Percentiles rank a stretch among this genome's conserved stretches.
Conservation (phyloP, 2,888 invertebrate species). For the Eupithecia abbreviata region DNA sequence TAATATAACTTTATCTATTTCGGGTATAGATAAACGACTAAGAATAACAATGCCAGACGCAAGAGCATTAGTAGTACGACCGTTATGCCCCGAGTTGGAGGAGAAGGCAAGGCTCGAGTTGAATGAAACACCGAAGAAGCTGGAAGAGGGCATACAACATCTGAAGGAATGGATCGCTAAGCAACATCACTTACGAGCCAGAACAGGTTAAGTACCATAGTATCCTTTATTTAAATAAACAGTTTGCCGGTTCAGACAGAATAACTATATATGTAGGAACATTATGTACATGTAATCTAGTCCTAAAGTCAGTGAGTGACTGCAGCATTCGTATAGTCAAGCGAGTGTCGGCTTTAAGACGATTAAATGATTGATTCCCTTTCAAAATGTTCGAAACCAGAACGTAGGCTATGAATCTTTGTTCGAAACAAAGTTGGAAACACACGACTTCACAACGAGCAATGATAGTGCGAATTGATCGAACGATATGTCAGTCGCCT, state of each 20-base stretch:
- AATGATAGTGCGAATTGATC: neutral
- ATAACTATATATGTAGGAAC: too few species aligned
- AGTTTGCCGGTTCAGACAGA: neutral
- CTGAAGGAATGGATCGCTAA: slow-evolving; percentile 81
- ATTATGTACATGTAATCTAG: too few species aligned
- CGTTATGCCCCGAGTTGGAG: slow-evolving; percentile 53
- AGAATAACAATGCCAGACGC: slow-evolving; percentile 31
- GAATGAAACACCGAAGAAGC: slow-evolving; percentile 50
- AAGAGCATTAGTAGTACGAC: slow-evolving; percentile 54
- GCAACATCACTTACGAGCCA: slow-evolving; percentile 56
- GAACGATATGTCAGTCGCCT: neutral
- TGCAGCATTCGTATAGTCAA: neutral
- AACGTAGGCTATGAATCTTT: too few species aligned
- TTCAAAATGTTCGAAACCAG: neutral
- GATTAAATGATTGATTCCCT: neutral
- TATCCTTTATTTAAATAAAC: neutral
- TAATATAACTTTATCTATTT: neutral
- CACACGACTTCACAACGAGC: neutral
- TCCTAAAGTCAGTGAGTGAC: too few species aligned
- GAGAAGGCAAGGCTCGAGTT: slow-evolving; percentile 69
- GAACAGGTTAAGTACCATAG: slow-evolving; percentile 29
- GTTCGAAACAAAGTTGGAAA: neutral
- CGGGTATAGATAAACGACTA: neutral
- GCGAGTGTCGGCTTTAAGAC: neutral
- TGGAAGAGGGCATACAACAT: slow-evolving; percentile 73